Evolutionary conservation across 2,797 vertebrate genomes (phyloP).

Genomic region (Halcyon badia): DNA sequence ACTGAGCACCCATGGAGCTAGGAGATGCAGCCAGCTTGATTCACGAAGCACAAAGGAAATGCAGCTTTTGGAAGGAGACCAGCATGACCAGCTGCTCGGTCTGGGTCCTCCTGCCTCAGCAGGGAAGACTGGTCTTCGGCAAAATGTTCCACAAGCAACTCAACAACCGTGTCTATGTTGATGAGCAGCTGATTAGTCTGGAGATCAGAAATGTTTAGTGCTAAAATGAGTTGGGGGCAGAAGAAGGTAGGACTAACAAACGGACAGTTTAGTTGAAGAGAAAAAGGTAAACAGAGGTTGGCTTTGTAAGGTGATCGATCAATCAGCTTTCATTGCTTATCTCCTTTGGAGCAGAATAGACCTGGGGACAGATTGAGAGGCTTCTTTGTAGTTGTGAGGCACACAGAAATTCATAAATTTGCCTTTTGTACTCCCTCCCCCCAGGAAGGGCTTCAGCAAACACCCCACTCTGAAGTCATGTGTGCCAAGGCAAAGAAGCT

Average conservation of each 20-base stretch:
- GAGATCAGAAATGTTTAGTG: background rate
- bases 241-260: background rate
- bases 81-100: too few relatives aligned
- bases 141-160: constrained; percentile 23
- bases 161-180: background rate
- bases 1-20: background rate
- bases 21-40: background rate
- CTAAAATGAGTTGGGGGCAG: background rate
- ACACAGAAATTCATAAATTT: background rate
- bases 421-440: background rate
- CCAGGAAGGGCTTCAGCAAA: background rate
- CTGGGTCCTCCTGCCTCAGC: background rate
- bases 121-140: background rate
- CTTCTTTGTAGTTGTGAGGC: background rate
- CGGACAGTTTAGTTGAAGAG: background rate
- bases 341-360: background rate
- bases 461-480: background rate
- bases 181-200: background rate
- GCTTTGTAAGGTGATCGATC: background rate
- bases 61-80: background rate
- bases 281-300: background rate
- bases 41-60: background rate
- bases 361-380: background rate
- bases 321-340: background rate
- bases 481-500: background rate